Evolutionary conservation across 2,797 vertebrate species (phyloP).

Genomic region (Artibeus lituratus): DNA sequence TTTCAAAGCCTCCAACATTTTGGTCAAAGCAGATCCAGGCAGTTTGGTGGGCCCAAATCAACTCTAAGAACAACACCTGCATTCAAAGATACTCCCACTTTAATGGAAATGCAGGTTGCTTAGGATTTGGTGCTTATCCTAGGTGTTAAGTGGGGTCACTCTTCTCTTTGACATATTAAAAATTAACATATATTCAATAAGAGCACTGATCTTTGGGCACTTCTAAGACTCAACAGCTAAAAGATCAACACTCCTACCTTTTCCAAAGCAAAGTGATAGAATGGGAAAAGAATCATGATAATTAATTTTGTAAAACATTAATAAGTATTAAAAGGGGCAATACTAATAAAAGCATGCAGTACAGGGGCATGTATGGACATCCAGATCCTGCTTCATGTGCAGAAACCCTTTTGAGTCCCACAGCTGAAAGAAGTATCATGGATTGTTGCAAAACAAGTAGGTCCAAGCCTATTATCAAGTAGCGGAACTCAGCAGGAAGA

Average conservation of each 20-base stretch:
- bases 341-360: background rate
- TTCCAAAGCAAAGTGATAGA: slow-evolving; percentile 1
- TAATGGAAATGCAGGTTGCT: background rate
- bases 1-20: background rate
- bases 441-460: background rate
- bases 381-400: background rate
- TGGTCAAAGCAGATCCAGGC: background rate
- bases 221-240: background rate
- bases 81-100: background rate
- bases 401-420: background rate
- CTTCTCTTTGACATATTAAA: background rate
- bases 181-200: background rate
- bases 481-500: background rate
- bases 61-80: slow-evolving; percentile 1
- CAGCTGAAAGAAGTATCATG: background rate
- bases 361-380: background rate
- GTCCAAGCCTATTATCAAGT: background rate
- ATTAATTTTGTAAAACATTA: slow-evolving; percentile 38
- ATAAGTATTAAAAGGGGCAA: slow-evolving; percentile 3
- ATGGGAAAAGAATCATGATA: slow-evolving; percentile 6
- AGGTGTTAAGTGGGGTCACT: background rate
- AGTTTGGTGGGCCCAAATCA: background rate
- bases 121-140: background rate
- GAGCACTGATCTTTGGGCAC: background rate
- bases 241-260: background rate